Conservation (phyloP, 2,797 vertebrate species). For the Cossypha caffra region DNA sequence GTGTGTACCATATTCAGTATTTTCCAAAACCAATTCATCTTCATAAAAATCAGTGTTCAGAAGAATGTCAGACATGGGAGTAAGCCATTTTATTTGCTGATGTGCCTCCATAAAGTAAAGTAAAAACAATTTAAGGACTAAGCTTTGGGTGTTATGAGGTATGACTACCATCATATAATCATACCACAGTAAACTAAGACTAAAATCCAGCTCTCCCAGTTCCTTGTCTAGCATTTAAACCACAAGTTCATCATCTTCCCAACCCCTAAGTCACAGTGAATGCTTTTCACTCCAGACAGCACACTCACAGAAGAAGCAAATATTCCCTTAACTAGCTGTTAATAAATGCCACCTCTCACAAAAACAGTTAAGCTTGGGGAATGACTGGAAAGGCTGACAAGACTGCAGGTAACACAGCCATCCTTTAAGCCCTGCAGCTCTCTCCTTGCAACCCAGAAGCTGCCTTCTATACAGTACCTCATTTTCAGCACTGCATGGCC, state of each 20-base stretch:
- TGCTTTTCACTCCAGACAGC: neutral
- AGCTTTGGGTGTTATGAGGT: neutral
- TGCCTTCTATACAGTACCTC: neutral
- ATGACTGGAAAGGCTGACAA: neutral
- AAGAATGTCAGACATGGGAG: neutral
- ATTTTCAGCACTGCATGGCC: rapidly evolving
- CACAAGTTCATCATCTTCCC: neutral
- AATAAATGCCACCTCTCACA: neutral
- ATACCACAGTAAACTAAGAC: neutral
- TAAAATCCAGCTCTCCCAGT: conserved; percentile 38
- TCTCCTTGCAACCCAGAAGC: neutral
- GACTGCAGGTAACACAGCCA: rapidly evolving
- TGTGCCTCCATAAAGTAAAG: neutral
- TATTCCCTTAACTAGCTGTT: neutral
- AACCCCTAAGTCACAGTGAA: neutral
- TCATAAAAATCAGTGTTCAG: neutral
- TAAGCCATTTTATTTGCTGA: neutral
- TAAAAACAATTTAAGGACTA: neutral
- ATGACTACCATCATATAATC: neutral
- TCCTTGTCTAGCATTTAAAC: neutral
- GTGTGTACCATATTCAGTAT: neutral
- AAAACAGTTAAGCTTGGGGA: neutral
- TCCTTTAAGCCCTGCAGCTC: neutral
- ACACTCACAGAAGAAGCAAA: neutral
- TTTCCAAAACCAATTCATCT: neutral